Evolutionary conservation across 2,888 invertebrate genomes (phyloP), one percentile per base, ranked within the genome.

Genomic region (Parascotia fuliginaria): DNA sequence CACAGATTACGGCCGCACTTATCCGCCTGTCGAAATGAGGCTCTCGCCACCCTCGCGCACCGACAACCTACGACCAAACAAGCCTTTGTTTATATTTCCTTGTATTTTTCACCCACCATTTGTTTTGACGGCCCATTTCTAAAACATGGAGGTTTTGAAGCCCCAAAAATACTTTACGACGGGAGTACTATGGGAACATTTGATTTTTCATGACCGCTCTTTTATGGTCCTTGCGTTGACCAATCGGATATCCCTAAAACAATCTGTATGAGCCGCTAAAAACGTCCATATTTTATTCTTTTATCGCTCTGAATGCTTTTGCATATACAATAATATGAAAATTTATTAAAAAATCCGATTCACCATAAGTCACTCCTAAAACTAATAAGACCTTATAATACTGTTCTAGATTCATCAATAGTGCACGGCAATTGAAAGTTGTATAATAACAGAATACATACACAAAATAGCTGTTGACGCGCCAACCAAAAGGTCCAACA

Each of bases 1-100:
- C 87, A 85, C 85, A 89, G 90, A 91, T 91, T 91, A 91, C 88
- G 84, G 78, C 80, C 85, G 88, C 83, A 87, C 87, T 91, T 89
- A 90, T 87, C 88, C 89, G 76, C 83, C 85, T 82, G 83, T 79
- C 83, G 83, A 89, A 91, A 90, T 86, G 86, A 89, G 81, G 70
- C 73, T 72, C 77, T 76, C 77, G 69, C 80, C 76, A 63, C 77
- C 75, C 73, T 74, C 77, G 68, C 70, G 29, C 37, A 41, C 70
- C 79, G 72, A 77, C 78, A 81, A 78, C 76, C 79, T 80, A 79
- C 76, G 68, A 72, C 80, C 81, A 77, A 87, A 87, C 87, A 89
- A 85, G 81, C 84, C 84, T 88, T 88, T 90, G 88, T 91, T 91
- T 92, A 89, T 87, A 82, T 85, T 80, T 76, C 69, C 77, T 77